phyloP scores from a whole-genome alignment of 2,113 vertebrate species.

The Zapus hudsonius region DNA sequence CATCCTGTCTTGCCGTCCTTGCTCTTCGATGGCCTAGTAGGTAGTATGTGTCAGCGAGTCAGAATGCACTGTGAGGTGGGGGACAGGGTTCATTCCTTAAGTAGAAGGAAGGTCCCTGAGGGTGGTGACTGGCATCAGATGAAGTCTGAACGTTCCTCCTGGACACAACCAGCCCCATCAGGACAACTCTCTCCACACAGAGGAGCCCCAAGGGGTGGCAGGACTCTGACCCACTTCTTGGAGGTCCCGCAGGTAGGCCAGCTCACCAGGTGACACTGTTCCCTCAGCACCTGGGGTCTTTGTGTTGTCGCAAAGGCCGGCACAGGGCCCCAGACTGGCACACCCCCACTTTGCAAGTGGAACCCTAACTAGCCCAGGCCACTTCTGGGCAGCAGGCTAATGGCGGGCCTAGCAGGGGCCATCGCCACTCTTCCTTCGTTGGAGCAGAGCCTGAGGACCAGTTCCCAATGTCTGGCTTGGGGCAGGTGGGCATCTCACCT shows the following conservation, averaged over 20 bases:
- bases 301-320: neutral
- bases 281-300: fast-evolving
- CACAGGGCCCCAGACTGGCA: neutral
- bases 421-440: neutral
- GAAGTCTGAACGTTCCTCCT: neutral
- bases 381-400: neutral
- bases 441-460: neutral
- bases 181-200: neutral
- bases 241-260: neutral
- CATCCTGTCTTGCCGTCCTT: neutral
- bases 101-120: neutral
- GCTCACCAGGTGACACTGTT: fast-evolving
- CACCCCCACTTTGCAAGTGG: fast-evolving
- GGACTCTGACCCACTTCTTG: neutral
- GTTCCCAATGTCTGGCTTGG: too few species aligned
- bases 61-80: neutral
- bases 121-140: too few species aligned
- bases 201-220: neutral
- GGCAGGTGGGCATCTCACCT: too few species aligned
- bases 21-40: neutral
- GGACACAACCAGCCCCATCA: neutral
- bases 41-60: fast-evolving
- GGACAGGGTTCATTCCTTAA: neutral
- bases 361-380: neutral
- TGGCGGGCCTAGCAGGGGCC: neutral